Conservation (phyloP, 2,113 vertebrate species). For the Montifringilla adamsi region DNA sequence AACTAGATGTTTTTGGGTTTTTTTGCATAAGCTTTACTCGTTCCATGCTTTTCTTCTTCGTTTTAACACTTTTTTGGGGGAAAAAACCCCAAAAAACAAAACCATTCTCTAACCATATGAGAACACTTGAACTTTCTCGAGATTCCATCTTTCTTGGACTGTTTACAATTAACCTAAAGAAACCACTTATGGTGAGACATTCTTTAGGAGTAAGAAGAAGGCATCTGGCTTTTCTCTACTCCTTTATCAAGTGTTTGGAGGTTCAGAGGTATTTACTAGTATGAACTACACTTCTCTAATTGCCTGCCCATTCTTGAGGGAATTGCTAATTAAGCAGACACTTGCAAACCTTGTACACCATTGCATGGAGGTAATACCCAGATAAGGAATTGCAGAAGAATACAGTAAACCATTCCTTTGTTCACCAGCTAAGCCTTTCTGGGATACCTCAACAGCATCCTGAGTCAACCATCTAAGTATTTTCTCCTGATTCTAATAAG, state of each 20-base stretch:
- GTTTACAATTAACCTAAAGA: not conserved
- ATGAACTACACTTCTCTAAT: not conserved
- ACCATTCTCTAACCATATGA: not conserved
- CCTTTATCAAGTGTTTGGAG: not conserved
- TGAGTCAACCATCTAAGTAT: not conserved
- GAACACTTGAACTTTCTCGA: not conserved
- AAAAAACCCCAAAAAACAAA: fast-evolving
- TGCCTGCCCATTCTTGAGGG: not conserved
- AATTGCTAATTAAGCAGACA: not conserved
- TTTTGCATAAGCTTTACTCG: not conserved
- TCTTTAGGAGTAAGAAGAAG: not conserved
- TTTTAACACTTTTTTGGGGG: not conserved
- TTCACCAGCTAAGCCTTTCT: not conserved
- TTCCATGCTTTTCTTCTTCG: not conserved
- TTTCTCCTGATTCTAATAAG: not conserved
- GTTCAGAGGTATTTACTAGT: not conserved
- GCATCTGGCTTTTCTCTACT: not conserved
- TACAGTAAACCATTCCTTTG: not conserved
- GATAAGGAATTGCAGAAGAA: not conserved
- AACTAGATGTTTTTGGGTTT: not conserved
- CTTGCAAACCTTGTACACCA: not conserved
- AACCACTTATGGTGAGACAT: not conserved
- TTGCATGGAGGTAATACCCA: not conserved
- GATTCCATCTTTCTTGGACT: not conserved
- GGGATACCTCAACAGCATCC: not conserved